Base-by-base conservation (phyloP, 2,797 vertebrate genomes). In the Momotus momota region DNA sequence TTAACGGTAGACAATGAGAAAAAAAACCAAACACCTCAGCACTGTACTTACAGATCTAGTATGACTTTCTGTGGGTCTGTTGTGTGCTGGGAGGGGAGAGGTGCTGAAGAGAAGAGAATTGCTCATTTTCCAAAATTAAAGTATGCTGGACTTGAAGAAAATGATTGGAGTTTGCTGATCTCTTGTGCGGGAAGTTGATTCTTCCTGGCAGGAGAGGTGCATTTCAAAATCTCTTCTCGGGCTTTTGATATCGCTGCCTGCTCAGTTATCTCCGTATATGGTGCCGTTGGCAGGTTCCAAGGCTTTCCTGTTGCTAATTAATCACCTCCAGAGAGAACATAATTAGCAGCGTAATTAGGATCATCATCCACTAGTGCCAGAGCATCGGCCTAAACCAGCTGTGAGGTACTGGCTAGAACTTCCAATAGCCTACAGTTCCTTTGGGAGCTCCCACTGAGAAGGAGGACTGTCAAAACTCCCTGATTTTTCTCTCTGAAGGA, bases 331-430 rank as follows among this genome's bases (percentile, higher is more conserved):
- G 93, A 96, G 98, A 98, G 97, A 97, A 97, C 96, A 97, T 98
- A 98, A 98, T 98, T 98, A 98, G 97, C 93, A 97, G 94, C 98
- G 98, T 98, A 98, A 98, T 99, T 98, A 98, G 98, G 96, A 98
- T 98, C 97, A 98, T 98, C 98, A 97, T 97, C 86, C 95, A 96
- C 95, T 96, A 96, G 91, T 95, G 95, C 97, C 97, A 97, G 95
- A 95, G 97, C 96, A 88, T 82, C 85, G 95, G 94, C 91, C 94
- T 94, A 93, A 97, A 93, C 94, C 86, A 97, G 95, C 96, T 97
- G 96, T 93, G 94, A 81, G 91, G 87, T 94, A 43, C 75, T 93
- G 93, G 91, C 90, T 90, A 82, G 81, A 95, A 92, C 60, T 88
- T 77, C 75, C 26, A 82, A 82, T 93, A 94, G 67, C 80, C 69